phyloP scores from a whole-genome alignment of 2,888 invertebrate species.

The Bugulina stolonifera region DNA sequence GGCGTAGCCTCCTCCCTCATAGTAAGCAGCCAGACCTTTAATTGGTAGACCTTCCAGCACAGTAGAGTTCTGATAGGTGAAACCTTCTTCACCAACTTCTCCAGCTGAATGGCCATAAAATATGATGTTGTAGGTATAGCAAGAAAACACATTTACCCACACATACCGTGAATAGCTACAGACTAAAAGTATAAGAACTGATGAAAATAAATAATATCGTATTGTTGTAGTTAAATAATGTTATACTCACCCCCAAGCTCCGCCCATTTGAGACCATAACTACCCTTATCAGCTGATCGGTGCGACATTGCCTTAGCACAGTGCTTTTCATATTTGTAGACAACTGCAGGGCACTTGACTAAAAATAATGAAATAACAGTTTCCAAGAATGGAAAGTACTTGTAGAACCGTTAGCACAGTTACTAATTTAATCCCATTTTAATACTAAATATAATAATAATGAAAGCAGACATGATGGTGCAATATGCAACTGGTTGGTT shows the following conservation, averaged over 20 bases:
- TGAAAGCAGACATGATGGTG: too few species aligned
- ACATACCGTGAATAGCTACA: too few species aligned
- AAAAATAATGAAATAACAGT: not conserved
- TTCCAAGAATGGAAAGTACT: too few species aligned
- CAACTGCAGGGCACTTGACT: not conserved
- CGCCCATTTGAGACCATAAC: not conserved
- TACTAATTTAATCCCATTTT: too few species aligned
- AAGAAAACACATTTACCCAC: too few species aligned
- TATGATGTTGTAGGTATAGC: too few species aligned
- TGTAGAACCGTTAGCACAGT: too few species aligned
- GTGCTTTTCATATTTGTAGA: not conserved
- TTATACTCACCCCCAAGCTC: not conserved
- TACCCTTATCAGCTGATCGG: not conserved
- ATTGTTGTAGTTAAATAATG: not conserved
- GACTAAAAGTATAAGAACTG: too few species aligned
- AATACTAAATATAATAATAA: too few species aligned
- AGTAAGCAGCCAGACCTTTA: not conserved
- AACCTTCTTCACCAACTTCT: not conserved
- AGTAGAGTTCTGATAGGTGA: constrained; percentile 4
- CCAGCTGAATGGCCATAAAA: not conserved
- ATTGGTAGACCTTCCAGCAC: not conserved
- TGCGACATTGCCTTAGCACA: not conserved
- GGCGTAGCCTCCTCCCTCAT: constrained; percentile 17
- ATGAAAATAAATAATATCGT: too few species aligned
- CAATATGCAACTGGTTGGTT: too few species aligned